Evolutionary conservation across 2,888 invertebrate species (phyloP), one percentile per base, ranked within the genome.

Genomic region (Epinotia bilunana): DNA sequence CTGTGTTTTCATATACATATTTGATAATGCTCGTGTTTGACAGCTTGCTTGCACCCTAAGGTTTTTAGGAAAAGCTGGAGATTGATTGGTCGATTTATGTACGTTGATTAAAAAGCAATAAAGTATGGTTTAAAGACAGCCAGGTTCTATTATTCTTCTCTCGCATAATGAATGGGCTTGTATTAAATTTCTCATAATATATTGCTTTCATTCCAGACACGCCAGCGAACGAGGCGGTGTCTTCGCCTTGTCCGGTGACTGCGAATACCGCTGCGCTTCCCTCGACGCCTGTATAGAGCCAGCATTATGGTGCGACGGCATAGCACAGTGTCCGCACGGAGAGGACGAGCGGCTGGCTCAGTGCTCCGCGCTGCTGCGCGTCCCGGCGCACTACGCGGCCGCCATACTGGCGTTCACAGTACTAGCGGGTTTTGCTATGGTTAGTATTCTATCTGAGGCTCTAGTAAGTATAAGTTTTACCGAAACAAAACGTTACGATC

Each of bases 271-370:
- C 63, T 98, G 98, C 86, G 95, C 96, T 3, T 97, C 97, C 73
- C 89, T 98, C 78, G 96, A 97, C 86, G 97, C 97, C 16, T 98
- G 97, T 88, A 97, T 97, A 78, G 96, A 96, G 83, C 94, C 96
- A 0, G 95, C 96, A 64, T 95, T 97, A 71, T 97, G 97, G 97
- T 98, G 97, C 83, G 97, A 97, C 83, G 97, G 97, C 20, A 89
- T 95, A 55, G 91, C 95, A 68, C 97, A 98, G 86, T 98, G 98
- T 84, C 97, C 97, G 12, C 96, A 95, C 3, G 97, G 97, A 0
- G 96, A 96, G 79, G 97, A 98, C 89, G 97, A 97, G 90, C 95
- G 97, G 6, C 94, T 97, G 77, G 95, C 96, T 16, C 97, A 97
- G 86, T 98, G 98, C 84, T 97, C 97, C 68, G 95, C 97, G 73